Percentiles rank a stretch among this genome's conserved stretches.
These are phyloP conservation scores for Abrostola triplasia DNA, from an alignment of 2,888 invertebrate species.

Conservation along the genomic window DNA sequence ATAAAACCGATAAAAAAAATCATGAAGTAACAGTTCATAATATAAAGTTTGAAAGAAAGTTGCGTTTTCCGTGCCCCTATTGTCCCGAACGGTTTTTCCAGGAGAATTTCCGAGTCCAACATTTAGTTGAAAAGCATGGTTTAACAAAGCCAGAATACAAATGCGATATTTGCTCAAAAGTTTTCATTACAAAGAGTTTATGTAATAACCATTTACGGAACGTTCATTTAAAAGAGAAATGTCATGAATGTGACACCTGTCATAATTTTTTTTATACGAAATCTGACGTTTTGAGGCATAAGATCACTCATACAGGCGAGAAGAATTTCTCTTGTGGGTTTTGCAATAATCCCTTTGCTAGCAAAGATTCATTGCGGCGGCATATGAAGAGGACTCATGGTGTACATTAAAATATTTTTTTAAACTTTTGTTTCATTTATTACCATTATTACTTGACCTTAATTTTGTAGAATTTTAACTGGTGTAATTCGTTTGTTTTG, in stretches of 20 bases:
- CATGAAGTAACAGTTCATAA: slow-evolving; percentile 56
- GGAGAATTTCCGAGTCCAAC: slow-evolving; percentile 68
- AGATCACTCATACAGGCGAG: slow-evolving; percentile 76
- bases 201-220: slow-evolving; percentile 78
- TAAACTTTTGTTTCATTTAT: background rate
- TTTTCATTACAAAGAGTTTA: slow-evolving; percentile 75
- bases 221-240: slow-evolving; percentile 79
- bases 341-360: slow-evolving; percentile 74
- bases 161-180: slow-evolving; percentile 73
- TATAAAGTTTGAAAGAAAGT: slow-evolving; percentile 62
- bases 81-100: slow-evolving; percentile 73
- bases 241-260: slow-evolving; percentile 77
- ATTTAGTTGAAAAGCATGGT: slow-evolving; percentile 72
- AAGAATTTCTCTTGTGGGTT: slow-evolving; percentile 71
- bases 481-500: too few relatives aligned
- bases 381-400: slow-evolving; percentile 76
- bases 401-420: slow-evolving; percentile 36
- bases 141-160: slow-evolving; percentile 70
- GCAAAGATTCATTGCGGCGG: slow-evolving; percentile 76
- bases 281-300: slow-evolving; percentile 75
- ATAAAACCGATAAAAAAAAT: slow-evolving; percentile 52
- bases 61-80: slow-evolving; percentile 72
- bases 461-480: too few relatives aligned
- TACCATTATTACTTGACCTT: too few relatives aligned
- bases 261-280: slow-evolving; percentile 77